These are phyloP conservation scores for Mellilla xanthometata DNA, from an alignment of 2,888 invertebrate species.

Conservation along the genomic window DNA sequence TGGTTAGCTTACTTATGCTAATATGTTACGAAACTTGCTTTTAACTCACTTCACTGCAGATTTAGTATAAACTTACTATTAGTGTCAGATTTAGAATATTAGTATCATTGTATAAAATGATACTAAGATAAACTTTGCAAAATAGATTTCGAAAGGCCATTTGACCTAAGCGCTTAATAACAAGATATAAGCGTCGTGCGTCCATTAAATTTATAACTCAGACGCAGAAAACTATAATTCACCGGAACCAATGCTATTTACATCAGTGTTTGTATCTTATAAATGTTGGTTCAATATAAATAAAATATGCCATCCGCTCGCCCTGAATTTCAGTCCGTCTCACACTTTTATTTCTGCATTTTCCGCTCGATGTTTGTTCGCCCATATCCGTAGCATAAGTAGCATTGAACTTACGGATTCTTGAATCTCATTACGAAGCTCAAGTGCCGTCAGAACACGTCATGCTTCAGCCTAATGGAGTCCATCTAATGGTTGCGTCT, in stretches of 20 bases:
- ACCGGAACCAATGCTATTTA: constrained; percentile 9
- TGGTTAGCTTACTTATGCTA: constrained; percentile 55
- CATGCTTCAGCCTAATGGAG: constrained; percentile 43
- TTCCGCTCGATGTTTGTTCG: constrained; percentile 37
- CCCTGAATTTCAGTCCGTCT: constrained; percentile 32
- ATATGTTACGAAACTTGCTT: constrained; percentile 47
- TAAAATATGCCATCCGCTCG: constrained; percentile 36
- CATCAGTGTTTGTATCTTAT: constrained; percentile 8
- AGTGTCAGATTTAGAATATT: too few species aligned
- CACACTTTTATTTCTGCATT: constrained; percentile 37
- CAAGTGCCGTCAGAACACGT: constrained; percentile 44
- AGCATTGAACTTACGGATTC: constrained; percentile 30
- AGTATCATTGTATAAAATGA: too few species aligned
- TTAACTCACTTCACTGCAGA: constrained; percentile 24
- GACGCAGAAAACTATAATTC: constrained; percentile 3
- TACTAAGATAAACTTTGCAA: too few species aligned
- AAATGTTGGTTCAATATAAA: constrained; percentile 31
- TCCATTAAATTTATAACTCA: too few species aligned
- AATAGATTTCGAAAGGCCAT: too few species aligned
- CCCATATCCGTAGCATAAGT: constrained; percentile 20
- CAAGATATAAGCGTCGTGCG: too few species aligned
- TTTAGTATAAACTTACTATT: constrained; percentile 15
- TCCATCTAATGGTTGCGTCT: constrained; percentile 41
- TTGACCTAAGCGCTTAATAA: too few species aligned
- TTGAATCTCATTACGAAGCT: constrained; percentile 37